phyloP scores from a whole-genome alignment of 2,888 invertebrate genomes.

The Trisateles emortualis region DNA sequence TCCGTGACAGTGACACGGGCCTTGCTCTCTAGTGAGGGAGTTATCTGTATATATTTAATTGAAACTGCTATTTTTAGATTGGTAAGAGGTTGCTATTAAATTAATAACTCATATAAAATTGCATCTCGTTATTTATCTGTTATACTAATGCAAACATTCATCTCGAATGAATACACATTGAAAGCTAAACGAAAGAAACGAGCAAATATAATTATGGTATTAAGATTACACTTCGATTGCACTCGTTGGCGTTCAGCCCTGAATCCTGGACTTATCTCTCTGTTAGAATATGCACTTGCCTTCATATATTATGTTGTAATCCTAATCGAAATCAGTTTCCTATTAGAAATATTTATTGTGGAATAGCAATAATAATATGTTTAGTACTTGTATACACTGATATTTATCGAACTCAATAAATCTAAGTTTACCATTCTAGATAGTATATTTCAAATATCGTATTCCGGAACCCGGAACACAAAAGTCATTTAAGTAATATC shows the following conservation, averaged over 20 bases:
- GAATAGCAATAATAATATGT: slow-evolving; percentile 1
- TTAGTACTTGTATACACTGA: background rate
- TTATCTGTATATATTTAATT: background rate
- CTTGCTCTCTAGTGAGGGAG: too few species aligned
- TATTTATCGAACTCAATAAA: slow-evolving; percentile 3
- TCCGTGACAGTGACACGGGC: too few species aligned
- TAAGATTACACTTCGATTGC: slow-evolving; percentile 33
- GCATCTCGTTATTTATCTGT: background rate
- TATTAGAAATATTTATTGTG: slow-evolving; percentile 6
- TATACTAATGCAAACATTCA: slow-evolving; percentile 1
- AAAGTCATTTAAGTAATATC: slow-evolving; percentile 16
- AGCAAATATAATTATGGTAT: slow-evolving; percentile 37
- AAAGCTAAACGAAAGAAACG: slow-evolving; percentile 24
- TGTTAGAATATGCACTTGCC: slow-evolving; percentile 15
- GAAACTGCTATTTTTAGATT: background rate
- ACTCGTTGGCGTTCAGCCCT: slow-evolving; percentile 25
- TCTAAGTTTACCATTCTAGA: slow-evolving; percentile 3
- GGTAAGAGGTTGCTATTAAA: background rate
- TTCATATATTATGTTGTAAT: slow-evolving; percentile 10
- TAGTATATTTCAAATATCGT: slow-evolving; percentile 7
- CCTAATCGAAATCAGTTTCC: slow-evolving; percentile 9
- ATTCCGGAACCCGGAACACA: slow-evolving; percentile 10
- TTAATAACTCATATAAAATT: background rate
- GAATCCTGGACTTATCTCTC: slow-evolving; percentile 32
- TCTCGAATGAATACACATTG: slow-evolving; percentile 10